phyloP scores from a whole-genome alignment of 2,113 vertebrate genomes.

The human region GRCh38 chr9:101584001-101584500 shows the following conservation, averaged over 20 bases:
- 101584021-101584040: too few species aligned
- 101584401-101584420: neutral
- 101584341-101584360: neutral
- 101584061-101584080: too few species aligned
- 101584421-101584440: neutral
- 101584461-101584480: neutral
- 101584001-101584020: too few species aligned
- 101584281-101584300: neutral
- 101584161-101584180: neutral
- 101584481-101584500: neutral
- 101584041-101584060: too few species aligned
- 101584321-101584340: neutral
- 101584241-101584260: neutral
- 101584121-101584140: too few species aligned
- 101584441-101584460: neutral
- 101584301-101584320: slow-evolving; percentile 31
- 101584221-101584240: neutral
- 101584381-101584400: neutral
- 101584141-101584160: neutral
- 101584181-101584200: neutral
- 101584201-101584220: neutral
- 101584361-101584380: neutral
- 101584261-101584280: neutral
- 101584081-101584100: too few species aligned
- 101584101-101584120: too few species aligned